Conservation (phyloP, 2,797 vertebrate genomes). For the Chelmon rostratus region DNA sequence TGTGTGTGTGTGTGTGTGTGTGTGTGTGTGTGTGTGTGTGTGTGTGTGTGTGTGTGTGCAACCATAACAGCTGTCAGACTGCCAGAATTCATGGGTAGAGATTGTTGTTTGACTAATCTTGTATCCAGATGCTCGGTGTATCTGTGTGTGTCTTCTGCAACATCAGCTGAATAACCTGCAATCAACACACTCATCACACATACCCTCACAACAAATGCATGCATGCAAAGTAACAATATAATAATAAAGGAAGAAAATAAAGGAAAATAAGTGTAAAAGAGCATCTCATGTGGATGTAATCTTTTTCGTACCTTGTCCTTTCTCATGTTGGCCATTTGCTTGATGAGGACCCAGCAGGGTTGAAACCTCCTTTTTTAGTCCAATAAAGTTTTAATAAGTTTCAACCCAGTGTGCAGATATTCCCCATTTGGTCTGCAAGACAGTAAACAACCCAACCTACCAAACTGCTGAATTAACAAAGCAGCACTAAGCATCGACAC, state of each 20-base stretch:
- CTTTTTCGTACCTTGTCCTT: neutral
- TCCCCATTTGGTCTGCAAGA: neutral
- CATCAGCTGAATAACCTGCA: slow-evolving; percentile 33
- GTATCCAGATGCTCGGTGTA: slow-evolving; percentile 57
- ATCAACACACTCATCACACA: slow-evolving; percentile 39
- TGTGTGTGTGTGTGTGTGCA: slow-evolving; percentile 23
- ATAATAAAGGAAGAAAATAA: too few relatives aligned
- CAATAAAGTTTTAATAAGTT: neutral
- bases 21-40: slow-evolving; percentile 3
- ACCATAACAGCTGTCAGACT: slow-evolving; percentile 67
- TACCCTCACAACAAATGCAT: slow-evolving; percentile 32
- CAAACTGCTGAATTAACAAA: neutral
- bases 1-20: neutral
- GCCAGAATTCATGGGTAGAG: slow-evolving; percentile 51
- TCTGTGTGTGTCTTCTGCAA: slow-evolving; percentile 11
- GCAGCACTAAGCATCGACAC: neutral
- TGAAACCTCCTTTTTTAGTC: neutral
- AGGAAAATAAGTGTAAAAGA: too few relatives aligned
- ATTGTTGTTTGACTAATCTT: slow-evolving; percentile 74
- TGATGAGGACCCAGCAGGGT: neutral
- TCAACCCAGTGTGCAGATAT: neutral
- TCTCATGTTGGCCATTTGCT: neutral
- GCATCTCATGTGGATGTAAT: neutral
- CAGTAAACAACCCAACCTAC: neutral
- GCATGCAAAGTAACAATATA: neutral